A percentile compares a stretch with the other conserved stretches of the same genome.
These are phyloP conservation scores for Elaphurus davidianus DNA, from an alignment of 2,113 vertebrate species.

Conservation along the genomic window DNA sequence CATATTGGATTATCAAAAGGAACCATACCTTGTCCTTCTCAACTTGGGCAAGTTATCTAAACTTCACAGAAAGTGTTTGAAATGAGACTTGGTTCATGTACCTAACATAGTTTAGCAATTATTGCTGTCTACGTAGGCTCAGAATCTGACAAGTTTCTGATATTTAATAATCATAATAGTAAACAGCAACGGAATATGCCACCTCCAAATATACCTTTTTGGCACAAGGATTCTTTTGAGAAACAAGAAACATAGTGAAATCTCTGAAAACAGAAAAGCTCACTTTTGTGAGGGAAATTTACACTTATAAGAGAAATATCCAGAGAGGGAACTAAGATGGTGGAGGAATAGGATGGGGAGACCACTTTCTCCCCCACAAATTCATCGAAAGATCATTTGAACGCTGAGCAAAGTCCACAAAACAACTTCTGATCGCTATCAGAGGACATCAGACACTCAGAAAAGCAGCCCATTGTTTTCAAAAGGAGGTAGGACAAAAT, in stretches of 20 bases:
- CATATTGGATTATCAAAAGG: not conserved
- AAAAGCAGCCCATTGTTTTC: too few relatives aligned
- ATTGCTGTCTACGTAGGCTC: not conserved
- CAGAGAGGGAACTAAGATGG: too few relatives aligned
- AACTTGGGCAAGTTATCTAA: not conserved
- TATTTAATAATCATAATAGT: not conserved
- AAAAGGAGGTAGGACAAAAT: too few relatives aligned
- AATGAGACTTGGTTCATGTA: not conserved
- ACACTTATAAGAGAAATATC: not conserved
- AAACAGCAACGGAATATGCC: not conserved
- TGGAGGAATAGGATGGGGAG: too few relatives aligned
- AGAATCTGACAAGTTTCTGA: not conserved
- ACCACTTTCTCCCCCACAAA: too few relatives aligned
- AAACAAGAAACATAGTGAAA: not conserved
- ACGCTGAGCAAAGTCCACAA: too few relatives aligned
- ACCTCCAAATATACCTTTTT: not conserved
- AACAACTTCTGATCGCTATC: too few relatives aligned
- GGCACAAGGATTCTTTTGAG: not conserved
- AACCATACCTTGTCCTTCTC: not conserved
- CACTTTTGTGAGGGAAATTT: not conserved
- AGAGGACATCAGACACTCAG: too few relatives aligned
- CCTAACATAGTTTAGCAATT: not conserved
- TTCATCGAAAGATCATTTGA: too few relatives aligned
- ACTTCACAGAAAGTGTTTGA: not conserved
- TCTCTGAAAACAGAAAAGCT: not conserved